phyloP scores from a whole-genome alignment of 35 echinoderm and acorn worm species.

The Diadema setosum region DNA sequence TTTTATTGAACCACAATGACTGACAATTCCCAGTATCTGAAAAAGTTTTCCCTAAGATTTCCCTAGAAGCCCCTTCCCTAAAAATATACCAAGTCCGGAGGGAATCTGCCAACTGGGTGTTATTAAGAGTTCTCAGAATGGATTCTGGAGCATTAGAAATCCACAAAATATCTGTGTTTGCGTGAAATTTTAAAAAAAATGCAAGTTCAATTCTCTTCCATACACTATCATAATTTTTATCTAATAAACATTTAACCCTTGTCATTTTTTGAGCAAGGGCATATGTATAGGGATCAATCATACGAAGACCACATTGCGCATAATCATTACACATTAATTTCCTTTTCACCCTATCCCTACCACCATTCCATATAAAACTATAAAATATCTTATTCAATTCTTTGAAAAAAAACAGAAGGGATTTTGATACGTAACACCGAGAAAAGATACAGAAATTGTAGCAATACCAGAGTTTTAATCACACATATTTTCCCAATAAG shows the following conservation, averaged over 20 bases:
- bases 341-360: not conserved
- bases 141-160: not conserved
- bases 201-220: not conserved
- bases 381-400: not conserved
- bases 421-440: not conserved
- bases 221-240: not conserved
- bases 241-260: not conserved
- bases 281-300: too few species aligned
- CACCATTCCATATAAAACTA: not conserved
- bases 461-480: constrained; percentile 4
- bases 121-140: not conserved
- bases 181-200: not conserved
- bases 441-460: not conserved
- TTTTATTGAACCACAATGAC: not conserved
- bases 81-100: not conserved
- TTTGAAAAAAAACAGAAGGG: not conserved
- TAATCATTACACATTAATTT: not conserved
- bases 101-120: not conserved
- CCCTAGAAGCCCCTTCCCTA: not conserved
- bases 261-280: not conserved
- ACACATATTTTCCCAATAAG: not conserved
- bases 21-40: not conserved
- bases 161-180: not conserved
- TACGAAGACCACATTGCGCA: too few species aligned
- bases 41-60: not conserved